Percentiles rank a stretch among this genome's conserved stretches.
Conservation (phyloP, 2,113 vertebrate species). For the Notothenia rossii region DNA sequence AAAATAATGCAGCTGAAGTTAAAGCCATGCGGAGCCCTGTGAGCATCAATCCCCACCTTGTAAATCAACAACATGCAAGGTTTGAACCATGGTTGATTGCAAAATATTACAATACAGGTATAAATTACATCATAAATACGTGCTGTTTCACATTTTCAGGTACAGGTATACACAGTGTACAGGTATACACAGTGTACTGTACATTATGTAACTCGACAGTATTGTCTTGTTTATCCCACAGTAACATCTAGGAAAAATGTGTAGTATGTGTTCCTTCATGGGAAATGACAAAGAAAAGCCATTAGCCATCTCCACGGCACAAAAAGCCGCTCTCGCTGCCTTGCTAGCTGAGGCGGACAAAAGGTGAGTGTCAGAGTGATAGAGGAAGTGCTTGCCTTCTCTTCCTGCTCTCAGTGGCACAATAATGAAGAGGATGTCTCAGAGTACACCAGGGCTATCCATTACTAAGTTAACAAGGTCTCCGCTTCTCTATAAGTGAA, state of each 20-base stretch:
- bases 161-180: too few species aligned
- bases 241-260: slow-evolving; percentile 20
- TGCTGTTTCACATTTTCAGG: neutral
- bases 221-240: slow-evolving; percentile 5
- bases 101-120: neutral
- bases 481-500: slow-evolving; percentile 63
- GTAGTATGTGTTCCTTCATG: slow-evolving; percentile 76
- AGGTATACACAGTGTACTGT: neutral
- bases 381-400: slow-evolving; percentile 84
- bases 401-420: slow-evolving; percentile 79
- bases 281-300: slow-evolving; percentile 82
- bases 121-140: neutral
- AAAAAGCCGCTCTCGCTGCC: slow-evolving; percentile 68
- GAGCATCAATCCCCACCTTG: neutral
- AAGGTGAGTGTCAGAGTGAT: slow-evolving; percentile 77
- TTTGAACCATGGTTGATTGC: neutral
- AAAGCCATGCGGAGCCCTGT: too few species aligned
- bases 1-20: neutral
- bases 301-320: slow-evolving; percentile 51
- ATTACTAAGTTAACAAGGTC: slow-evolving; percentile 82
- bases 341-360: slow-evolving; percentile 81
- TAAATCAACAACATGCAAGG: neutral
- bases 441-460: slow-evolving; percentile 72
- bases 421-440: slow-evolving; percentile 79
- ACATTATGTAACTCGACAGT: neutral